A percentile compares a stretch with the other conserved stretches of the same genome.
Conservation (phyloP, 1,140 invertebrate genomes). For the Heliconius hewitsoni region DNA sequence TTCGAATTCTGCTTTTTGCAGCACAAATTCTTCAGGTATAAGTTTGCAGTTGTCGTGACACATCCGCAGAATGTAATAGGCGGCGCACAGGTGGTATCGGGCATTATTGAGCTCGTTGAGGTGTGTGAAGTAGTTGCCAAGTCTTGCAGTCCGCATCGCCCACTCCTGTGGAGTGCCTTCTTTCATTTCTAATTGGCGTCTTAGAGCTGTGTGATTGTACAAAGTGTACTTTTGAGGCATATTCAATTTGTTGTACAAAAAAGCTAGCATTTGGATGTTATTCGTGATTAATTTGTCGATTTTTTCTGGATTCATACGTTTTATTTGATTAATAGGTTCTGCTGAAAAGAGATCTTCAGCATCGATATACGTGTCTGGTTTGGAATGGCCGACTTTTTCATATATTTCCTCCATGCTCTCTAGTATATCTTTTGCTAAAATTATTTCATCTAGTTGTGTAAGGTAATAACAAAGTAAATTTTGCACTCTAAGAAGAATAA, state of each 20-base stretch:
- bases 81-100: conserved; percentile 83
- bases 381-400: conserved; percentile 59
- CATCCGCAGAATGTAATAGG: conserved; percentile 77
- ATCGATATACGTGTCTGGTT: conserved; percentile 59
- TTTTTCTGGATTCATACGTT: conserved; percentile 66
- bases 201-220: conserved; percentile 84
- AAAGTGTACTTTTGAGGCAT: conserved; percentile 78
- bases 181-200: conserved; percentile 83
- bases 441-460: conserved; percentile 62
- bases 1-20: conserved; percentile 77
- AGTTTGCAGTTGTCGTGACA: conserved; percentile 77
- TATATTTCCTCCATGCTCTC: conserved; percentile 70
- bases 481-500: conserved; percentile 70
- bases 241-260: conserved; percentile 77
- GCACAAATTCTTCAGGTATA: conserved; percentile 65
- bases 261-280: conserved; percentile 79
- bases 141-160: conserved; percentile 83
- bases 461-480: conserved; percentile 72
- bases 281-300: conserved; percentile 78
- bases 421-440: conserved; percentile 57
- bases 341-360: conserved; percentile 67
- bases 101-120: conserved; percentile 75
- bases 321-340: conserved; percentile 53
- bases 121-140: conserved; percentile 82
- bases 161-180: conserved; percentile 84